phyloP scores from a whole-genome alignment of 2,113 vertebrate species.

The Lycaon pictus region DNA sequence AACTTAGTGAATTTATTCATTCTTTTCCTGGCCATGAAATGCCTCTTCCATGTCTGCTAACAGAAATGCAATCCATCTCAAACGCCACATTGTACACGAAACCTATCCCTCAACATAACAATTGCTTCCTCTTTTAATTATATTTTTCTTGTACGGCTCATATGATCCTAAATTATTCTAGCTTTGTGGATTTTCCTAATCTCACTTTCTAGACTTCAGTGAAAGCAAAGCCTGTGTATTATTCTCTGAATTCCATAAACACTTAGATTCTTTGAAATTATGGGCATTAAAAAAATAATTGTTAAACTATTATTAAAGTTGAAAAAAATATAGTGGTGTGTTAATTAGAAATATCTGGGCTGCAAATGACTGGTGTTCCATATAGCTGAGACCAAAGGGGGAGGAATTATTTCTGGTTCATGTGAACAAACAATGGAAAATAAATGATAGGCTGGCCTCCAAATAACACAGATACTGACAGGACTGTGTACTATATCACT shows the following conservation, averaged over 20 bases:
- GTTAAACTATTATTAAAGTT: not conserved
- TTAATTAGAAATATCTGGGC: not conserved
- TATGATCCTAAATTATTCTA: not conserved
- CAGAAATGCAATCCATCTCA: not conserved
- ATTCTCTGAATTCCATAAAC: not conserved
- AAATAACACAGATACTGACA: not conserved
- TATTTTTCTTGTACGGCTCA: not conserved
- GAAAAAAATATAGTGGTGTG: not conserved
- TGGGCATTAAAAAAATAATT: not conserved
- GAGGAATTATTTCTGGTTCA: not conserved
- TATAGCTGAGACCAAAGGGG: not conserved
- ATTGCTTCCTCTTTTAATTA: not conserved
- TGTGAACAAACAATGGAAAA: not conserved
- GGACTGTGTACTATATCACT: not conserved
- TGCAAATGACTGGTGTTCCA: not conserved
- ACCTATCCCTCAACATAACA: not conserved
- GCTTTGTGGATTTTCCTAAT: not conserved
- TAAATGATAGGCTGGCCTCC: not conserved
- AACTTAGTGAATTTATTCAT: not conserved
- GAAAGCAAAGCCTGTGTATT: not conserved
- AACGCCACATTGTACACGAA: not conserved
- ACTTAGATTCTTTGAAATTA: constrained; percentile 5
- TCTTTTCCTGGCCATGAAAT: not conserved
- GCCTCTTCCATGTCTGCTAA: not conserved
- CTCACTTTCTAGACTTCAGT: not conserved